Base-by-base conservation (phyloP, 1,140 invertebrate species). In the Procambarus clarkii region DNA sequence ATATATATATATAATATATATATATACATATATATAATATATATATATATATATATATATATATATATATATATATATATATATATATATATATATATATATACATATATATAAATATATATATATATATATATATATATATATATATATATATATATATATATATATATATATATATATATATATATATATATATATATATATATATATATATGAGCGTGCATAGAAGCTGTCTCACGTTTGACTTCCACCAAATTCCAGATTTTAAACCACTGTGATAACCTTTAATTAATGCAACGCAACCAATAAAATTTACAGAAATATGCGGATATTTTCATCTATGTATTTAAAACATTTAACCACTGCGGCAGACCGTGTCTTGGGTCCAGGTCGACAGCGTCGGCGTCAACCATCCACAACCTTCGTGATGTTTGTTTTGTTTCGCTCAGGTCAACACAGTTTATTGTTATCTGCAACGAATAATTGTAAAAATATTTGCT, bases 1-100 rank as follows among this genome's bases (percentile, higher is more conserved):
- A n/a, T n/a, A n/a, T n/a, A n/a, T n/a, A n/a, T n/a, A n/a, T n/a
- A n/a, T n/a, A n/a, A n/a, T n/a, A n/a, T n/a, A n/a, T n/a, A n/a
- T n/a, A n/a, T n/a, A n/a, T n/a, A n/a, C n/a, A n/a, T 69, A n/a
- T 13, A 69, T 13, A 69, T 13, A 69, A 69, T 69, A 69, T 13
- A 69, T n/a, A 69, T 13, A 69, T 69, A 69, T 13, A 69, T 69
- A 69, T 13, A 69, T 13, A 69, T 13, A 11, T n/a, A 69, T 69
- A 69, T 69, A 69, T 69, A 69, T 69, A 69, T 69, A 69, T 69
- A 69, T 69, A 69, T 69, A 69, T 69, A 69, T 69, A 69, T 69
- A 69, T 69, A 69, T 69, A 69, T 69, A 69, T 69, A 69, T 69
- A 69, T 69, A 69, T 69, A 69, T 69, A 69, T 69, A 69, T 69